Evolutionary conservation across 1,140 invertebrate species (phyloP).

Genomic region (Tetraneura akinire): DNA sequence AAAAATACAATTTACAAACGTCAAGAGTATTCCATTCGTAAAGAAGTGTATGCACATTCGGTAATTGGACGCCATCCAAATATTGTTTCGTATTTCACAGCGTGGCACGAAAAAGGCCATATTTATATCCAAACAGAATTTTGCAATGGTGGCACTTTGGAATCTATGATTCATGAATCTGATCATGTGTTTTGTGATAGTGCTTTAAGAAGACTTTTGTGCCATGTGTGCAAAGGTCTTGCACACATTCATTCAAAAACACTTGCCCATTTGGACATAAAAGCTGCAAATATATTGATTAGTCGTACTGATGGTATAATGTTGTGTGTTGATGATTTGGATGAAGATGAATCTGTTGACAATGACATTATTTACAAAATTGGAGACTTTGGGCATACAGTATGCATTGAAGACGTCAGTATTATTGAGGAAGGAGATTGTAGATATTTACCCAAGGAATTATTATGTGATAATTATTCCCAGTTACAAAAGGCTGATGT

Average conservation of each 20-base stretch:
- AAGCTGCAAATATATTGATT: slow-evolving; percentile 89
- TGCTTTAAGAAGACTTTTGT: slow-evolving; percentile 70
- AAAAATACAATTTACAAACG: slow-evolving; percentile 78
- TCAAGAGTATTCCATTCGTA: slow-evolving; percentile 75
- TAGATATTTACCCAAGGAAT: slow-evolving; percentile 82
- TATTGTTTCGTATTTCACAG: slow-evolving; percentile 88
- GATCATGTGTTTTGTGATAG: slow-evolving; percentile 61
- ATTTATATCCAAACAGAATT: slow-evolving; percentile 94
- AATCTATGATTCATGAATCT: slow-evolving; percentile 64
- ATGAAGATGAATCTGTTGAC: slow-evolving; percentile 74
- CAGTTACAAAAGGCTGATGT: slow-evolving; percentile 86
- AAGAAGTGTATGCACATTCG: slow-evolving; percentile 91
- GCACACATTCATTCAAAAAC: slow-evolving; percentile 87
- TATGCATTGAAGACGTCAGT: slow-evolving; percentile 73
- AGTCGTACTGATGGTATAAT: slow-evolving; percentile 62
- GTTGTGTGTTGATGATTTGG: slow-evolving; percentile 69
- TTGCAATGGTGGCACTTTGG: slow-evolving; percentile 85
- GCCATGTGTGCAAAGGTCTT: slow-evolving; percentile 73
- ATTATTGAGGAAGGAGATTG: slow-evolving; percentile 92
- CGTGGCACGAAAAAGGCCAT: slow-evolving; percentile 90
- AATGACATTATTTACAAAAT: slow-evolving; percentile 85
- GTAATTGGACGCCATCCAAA: slow-evolving; percentile 85
- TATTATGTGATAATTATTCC: slow-evolving; percentile 78
- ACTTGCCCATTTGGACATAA: slow-evolving; percentile 90
- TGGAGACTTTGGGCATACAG: slow-evolving; percentile 86